These are phyloP conservation scores for Helostoma temminkii DNA, from an alignment of 2,797 vertebrate species.

Conservation along the genomic window DNA sequence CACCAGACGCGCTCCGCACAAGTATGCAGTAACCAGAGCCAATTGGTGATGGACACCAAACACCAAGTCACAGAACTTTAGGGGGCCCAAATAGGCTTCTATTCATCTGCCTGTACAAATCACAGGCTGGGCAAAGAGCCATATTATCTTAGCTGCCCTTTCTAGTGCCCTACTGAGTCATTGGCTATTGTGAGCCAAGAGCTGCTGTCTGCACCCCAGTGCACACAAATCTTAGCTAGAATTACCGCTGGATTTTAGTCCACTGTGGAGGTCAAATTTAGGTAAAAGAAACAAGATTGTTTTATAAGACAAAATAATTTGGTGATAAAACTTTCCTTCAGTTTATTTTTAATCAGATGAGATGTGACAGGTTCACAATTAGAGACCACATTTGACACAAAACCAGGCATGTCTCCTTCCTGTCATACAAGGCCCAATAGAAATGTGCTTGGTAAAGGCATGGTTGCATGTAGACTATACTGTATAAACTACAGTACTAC, in stretches of 20 bases:
- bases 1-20: constrained; percentile 79
- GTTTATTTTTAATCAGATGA: constrained; percentile 19
- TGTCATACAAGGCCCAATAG: not conserved
- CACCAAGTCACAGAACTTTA: constrained; percentile 77
- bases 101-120: constrained; percentile 82
- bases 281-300: constrained; percentile 22
- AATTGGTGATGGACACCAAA: constrained; percentile 82
- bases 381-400: constrained; percentile 4
- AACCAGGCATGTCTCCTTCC: not conserved
- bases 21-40: constrained; percentile 79
- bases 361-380: not conserved
- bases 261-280: constrained; percentile 43
- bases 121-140: constrained; percentile 76
- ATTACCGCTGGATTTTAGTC: constrained; percentile 61
- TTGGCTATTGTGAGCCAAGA: constrained; percentile 72
- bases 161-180: constrained; percentile 77
- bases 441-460: not conserved
- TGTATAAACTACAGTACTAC: not conserved
- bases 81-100: constrained; percentile 75
- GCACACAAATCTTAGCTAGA: constrained; percentile 67
- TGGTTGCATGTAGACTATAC: not conserved
- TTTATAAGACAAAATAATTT: constrained; percentile 18
- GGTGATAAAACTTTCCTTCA: not conserved
- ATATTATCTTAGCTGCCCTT: constrained; percentile 81
- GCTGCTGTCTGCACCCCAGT: constrained; percentile 67